phyloP scores from a whole-genome alignment of 1,140 invertebrate species.

The Drosophila novamexicana region DNA sequence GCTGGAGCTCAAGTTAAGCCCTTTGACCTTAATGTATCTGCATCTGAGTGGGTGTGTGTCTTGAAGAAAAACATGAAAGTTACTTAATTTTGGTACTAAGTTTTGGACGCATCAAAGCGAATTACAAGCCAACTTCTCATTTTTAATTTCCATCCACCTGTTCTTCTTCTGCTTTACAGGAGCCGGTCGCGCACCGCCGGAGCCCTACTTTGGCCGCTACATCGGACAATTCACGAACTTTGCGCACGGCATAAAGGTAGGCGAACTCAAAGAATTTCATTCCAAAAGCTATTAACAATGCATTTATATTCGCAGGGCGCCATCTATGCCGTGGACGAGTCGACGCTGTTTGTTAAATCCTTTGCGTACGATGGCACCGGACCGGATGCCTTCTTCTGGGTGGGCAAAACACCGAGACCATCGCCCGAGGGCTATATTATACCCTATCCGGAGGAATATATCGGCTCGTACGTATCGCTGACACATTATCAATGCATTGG shows the following conservation, averaged over 20 bases:
- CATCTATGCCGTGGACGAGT: constrained; percentile 94
- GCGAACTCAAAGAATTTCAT: constrained; percentile 10
- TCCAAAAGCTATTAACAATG: background rate
- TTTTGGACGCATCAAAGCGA: constrained; percentile 32
- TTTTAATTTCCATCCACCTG: constrained; percentile 1
- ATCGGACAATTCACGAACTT: constrained; percentile 89
- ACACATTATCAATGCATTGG: constrained; percentile 28
- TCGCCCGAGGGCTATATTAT: constrained; percentile 92
- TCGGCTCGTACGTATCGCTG: constrained; percentile 87
- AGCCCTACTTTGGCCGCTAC: constrained; percentile 90
- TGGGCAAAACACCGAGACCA: constrained; percentile 90
- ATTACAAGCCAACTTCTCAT: constrained; percentile 14
- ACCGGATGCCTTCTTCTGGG: constrained; percentile 95
- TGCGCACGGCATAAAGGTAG: constrained; percentile 89
- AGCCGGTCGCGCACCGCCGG: constrained; percentile 84
- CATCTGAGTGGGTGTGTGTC: background rate
- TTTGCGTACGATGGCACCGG: constrained; percentile 94
- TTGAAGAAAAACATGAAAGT: constrained; percentile 11
- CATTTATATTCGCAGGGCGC: constrained; percentile 85
- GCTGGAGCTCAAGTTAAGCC: too few species aligned
- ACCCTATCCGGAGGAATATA: constrained; percentile 93
- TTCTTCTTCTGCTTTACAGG: constrained; percentile 37
- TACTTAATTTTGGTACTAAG: constrained; percentile 11
- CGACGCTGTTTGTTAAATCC: constrained; percentile 93
- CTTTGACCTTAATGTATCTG: background rate